phyloP scores from a whole-genome alignment of 2,113 vertebrate genomes.

The Zosterops japonicus region DNA sequence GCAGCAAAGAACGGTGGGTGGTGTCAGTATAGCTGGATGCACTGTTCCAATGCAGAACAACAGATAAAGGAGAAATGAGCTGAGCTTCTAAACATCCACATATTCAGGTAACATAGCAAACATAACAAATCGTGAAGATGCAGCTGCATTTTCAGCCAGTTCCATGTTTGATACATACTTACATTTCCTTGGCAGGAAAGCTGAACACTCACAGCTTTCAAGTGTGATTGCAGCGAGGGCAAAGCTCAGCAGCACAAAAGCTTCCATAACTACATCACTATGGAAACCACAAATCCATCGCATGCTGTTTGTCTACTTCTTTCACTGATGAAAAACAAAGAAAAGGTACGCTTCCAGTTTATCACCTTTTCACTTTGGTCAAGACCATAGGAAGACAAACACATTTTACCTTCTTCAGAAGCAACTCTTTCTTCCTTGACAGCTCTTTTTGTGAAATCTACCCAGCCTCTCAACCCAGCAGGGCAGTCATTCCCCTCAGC shows the following conservation, averaged over 20 bases:
- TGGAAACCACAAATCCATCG: conserved; percentile 50
- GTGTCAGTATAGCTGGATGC: neutral
- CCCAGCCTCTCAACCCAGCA: neutral
- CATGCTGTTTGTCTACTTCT: neutral
- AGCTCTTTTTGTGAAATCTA: neutral
- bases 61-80: neutral
- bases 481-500: neutral
- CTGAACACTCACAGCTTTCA: neutral
- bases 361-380: neutral
- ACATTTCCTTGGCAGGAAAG: neutral
- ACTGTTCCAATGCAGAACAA: neutral
- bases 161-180: neutral
- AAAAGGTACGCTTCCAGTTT: neutral
- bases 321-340: neutral
- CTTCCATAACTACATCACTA: conserved; percentile 31
- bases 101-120: neutral
- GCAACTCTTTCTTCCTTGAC: neutral
- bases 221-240: neutral
- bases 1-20: neutral
- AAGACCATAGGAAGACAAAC: neutral
- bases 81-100: neutral
- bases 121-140: neutral
- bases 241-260: neutral
- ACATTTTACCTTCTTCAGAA: neutral
- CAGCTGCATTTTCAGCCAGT: neutral